A percentile compares a stretch with the other conserved stretches of the same genome.
phyloP scores from a whole-genome alignment of 2,888 invertebrate genomes.

The Tanypteryx hageni region DNA sequence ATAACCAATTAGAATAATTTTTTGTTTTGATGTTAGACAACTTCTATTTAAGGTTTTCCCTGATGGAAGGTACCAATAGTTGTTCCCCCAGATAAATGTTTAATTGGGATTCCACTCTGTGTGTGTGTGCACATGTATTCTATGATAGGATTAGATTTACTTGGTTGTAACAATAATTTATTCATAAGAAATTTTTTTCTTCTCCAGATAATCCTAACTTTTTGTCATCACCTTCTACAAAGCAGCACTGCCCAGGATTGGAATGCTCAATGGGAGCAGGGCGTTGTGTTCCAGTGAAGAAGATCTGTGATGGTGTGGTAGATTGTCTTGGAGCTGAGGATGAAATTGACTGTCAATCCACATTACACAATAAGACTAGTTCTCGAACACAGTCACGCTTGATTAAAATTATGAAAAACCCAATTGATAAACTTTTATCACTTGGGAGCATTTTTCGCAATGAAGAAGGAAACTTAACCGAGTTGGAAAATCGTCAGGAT shows the following conservation, averaged over 20 bases:
- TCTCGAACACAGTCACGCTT: slow-evolving; percentile 67
- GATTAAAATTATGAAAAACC: slow-evolving; percentile 65
- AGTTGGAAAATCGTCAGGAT: background rate
- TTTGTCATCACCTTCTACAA: slow-evolving; percentile 77
- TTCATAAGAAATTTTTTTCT: background rate
- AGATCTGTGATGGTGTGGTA: slow-evolving; percentile 84
- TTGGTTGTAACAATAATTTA: background rate
- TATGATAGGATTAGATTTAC: too few species aligned
- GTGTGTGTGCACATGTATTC: too few species aligned
- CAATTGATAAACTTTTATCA: background rate
- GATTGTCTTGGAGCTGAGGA: slow-evolving; percentile 90
- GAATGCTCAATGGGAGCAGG: slow-evolving; percentile 81
- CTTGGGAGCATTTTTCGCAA: background rate
- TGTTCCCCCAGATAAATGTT: too few species aligned
- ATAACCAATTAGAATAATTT: too few species aligned
- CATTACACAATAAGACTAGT: background rate
- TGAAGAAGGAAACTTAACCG: background rate
- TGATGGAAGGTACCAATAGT: too few species aligned
- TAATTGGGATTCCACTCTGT: too few species aligned
- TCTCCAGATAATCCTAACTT: slow-evolving; percentile 75
- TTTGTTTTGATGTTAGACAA: too few species aligned
- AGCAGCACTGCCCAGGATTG: slow-evolving; percentile 84
- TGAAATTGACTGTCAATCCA: slow-evolving; percentile 81
- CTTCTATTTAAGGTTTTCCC: too few species aligned
- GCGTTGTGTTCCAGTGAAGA: slow-evolving; percentile 82